phyloP scores from a whole-genome alignment of 2,797 vertebrate species.

The Phylloscopus collybita region DNA sequence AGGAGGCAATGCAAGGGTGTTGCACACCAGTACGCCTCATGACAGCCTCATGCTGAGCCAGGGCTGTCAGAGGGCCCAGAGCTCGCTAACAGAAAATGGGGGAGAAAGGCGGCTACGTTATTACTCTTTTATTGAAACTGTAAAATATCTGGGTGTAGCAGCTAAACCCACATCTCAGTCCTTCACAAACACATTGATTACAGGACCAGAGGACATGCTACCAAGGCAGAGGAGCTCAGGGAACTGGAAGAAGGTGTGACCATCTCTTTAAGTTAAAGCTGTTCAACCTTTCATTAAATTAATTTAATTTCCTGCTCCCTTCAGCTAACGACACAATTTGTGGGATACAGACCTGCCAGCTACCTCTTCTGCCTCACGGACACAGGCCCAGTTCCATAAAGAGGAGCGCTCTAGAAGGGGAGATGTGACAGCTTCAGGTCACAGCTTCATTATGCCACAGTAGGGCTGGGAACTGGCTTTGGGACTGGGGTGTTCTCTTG shows the following conservation, averaged over 20 bases:
- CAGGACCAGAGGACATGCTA: background rate
- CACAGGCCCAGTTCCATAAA: background rate
- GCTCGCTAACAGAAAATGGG: background rate
- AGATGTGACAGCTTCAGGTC: background rate
- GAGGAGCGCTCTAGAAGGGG: background rate
- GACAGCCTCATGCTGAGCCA: background rate
- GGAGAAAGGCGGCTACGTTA: background rate
- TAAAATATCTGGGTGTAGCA: background rate
- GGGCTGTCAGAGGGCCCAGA: background rate
- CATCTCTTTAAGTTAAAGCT: background rate
- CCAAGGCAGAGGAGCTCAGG: background rate
- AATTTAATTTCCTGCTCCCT: background rate
- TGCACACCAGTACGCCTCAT: background rate
- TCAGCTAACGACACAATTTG: background rate
- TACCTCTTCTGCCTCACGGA: background rate
- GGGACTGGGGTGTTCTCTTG: background rate
- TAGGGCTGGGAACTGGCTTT: background rate
- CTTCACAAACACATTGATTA: background rate
- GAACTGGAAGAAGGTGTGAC: background rate
- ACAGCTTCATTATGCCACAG: background rate
- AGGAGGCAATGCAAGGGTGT: rapidly evolving
- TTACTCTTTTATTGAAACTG: background rate
- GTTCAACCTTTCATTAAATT: background rate
- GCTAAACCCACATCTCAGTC: background rate
- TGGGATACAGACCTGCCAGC: background rate